These are phyloP conservation scores for Microplitis manilae DNA, from an alignment of 2,888 invertebrate species.

Conservation along the genomic window DNA sequence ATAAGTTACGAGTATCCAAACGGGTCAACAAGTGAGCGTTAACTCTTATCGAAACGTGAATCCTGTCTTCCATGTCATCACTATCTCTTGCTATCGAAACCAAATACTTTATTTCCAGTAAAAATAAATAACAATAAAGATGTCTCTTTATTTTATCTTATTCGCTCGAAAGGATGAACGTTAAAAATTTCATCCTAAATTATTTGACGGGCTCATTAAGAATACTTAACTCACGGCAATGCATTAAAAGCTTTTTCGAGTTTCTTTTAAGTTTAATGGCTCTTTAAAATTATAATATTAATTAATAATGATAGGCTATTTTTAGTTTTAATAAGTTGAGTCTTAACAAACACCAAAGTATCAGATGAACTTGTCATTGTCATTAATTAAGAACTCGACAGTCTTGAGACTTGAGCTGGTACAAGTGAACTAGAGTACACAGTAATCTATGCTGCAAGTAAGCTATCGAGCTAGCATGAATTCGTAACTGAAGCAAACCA, in stretches of 20 bases:
- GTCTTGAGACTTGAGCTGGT: background rate
- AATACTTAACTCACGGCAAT: background rate
- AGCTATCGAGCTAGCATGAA: background rate
- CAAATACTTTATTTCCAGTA: background rate
- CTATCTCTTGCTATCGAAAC: slow-evolving; percentile 38
- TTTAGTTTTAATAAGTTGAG: background rate
- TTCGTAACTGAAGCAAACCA: background rate
- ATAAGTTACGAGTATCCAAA: slow-evolving; percentile 46
- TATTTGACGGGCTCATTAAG: background rate
- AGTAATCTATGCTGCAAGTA: background rate
- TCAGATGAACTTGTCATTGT: background rate
- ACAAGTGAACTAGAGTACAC: background rate
- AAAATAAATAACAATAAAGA: background rate
- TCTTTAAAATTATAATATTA: background rate
- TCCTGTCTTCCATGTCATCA: slow-evolving; percentile 51
- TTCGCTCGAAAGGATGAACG: background rate
- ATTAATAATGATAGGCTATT: background rate
- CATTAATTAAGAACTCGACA: background rate
- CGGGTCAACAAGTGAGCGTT: slow-evolving; percentile 66
- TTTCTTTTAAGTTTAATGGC: background rate
- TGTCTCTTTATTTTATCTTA: background rate
- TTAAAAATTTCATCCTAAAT: background rate
- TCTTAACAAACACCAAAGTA: background rate
- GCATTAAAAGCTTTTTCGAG: background rate
- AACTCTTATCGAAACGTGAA: slow-evolving; percentile 63